These are phyloP conservation scores for Conus betulinus DNA, from an alignment of 1,140 invertebrate genomes.

Conservation along the genomic window DNA sequence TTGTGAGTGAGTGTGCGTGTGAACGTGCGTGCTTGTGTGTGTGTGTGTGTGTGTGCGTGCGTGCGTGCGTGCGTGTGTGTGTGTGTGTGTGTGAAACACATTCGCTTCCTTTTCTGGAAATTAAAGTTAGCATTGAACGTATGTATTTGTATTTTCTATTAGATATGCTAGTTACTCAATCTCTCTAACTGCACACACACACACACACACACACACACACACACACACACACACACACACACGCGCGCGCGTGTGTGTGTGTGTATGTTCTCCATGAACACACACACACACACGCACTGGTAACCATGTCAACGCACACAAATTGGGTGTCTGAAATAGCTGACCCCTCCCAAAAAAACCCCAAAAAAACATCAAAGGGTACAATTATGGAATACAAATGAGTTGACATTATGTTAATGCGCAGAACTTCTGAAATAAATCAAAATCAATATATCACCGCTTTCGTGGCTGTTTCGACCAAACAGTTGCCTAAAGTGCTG, in stretches of 20 bases:
- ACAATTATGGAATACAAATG: no score
- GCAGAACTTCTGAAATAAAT: no score
- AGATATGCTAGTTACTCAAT: no score
- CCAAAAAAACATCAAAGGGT: no score
- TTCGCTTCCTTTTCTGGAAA: not conserved
- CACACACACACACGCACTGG: not conserved
- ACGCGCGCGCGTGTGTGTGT: not conserved
- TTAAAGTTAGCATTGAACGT: not conserved
- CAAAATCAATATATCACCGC: no score
- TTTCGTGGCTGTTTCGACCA: no score
- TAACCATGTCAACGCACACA: not conserved
- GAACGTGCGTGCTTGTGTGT: not conserved
- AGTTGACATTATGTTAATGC: no score
- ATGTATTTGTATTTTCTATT: not conserved
- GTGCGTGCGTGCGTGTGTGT: slow-evolving; percentile 1
- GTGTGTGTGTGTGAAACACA: slow-evolving; percentile 1
- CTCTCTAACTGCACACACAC: not conserved
- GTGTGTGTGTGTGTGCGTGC: not conserved
- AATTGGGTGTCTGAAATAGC: no score
- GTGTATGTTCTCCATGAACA: not conserved
- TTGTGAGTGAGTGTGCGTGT: not conserved
- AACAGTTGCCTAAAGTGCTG: no score
- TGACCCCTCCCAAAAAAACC: no score
- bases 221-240: slow-evolving; percentile 25
- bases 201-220: slow-evolving; percentile 23